phyloP scores from a whole-genome alignment of 2,797 vertebrate species.

The Tympanoctomys barrerae region DNA sequence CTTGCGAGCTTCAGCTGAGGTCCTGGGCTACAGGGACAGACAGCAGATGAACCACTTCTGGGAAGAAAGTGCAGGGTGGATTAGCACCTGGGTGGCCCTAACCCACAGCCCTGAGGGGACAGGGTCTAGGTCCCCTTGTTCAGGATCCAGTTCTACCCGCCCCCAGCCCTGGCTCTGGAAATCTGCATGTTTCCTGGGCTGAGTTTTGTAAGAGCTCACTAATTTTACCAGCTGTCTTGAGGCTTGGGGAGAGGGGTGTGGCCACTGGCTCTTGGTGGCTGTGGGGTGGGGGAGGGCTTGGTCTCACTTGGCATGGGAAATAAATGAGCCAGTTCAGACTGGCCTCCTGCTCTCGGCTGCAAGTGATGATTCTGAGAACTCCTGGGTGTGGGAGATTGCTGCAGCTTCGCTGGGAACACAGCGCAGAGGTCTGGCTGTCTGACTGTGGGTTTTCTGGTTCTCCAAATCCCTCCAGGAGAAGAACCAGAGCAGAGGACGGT shows the following conservation, averaged over 20 bases:
- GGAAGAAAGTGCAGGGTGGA: background rate
- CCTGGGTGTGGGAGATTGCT: background rate
- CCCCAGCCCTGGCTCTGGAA: background rate
- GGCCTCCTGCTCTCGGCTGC: slow-evolving; percentile 50
- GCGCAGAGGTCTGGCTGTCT: background rate
- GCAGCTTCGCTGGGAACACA: background rate
- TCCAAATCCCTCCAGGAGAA: background rate
- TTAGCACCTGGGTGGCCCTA: background rate
- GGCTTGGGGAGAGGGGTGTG: slow-evolving; percentile 9
- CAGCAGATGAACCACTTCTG: background rate
- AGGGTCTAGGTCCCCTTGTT: background rate
- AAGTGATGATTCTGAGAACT: background rate
- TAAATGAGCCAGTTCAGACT: slow-evolving; percentile 61
- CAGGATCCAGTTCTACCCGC: background rate
- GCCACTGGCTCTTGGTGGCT: background rate
- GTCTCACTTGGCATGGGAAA: slow-evolving; percentile 62
- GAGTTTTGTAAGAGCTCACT: slow-evolving; percentile 61
- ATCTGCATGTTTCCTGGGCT: slow-evolving; percentile 19
- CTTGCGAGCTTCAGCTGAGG: background rate
- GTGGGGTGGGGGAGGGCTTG: background rate
- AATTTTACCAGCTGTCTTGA: slow-evolving; percentile 23
- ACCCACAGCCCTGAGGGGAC: background rate
- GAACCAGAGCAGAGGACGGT: background rate
- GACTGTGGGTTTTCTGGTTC: background rate
- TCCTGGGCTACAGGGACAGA: background rate